A percentile compares a stretch with the other conserved stretches of the same genome.
Conservation (phyloP, 2,797 vertebrate genomes). For the Eulemur rubriventer region DNA sequence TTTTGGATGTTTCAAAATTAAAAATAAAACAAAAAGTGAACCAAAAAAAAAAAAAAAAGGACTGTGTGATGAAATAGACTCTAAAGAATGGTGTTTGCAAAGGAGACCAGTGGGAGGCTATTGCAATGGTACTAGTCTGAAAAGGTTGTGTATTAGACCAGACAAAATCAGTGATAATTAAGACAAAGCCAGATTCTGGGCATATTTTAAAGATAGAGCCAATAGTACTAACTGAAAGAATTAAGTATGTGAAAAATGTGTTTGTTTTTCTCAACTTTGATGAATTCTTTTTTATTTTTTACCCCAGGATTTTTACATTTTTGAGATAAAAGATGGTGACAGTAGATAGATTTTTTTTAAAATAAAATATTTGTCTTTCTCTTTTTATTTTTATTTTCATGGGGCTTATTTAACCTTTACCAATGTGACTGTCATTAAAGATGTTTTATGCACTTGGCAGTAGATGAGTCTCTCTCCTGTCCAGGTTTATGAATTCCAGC, state of each 20-base stretch:
- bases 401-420: constrained; percentile 34
- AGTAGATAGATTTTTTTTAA: constrained; percentile 7
- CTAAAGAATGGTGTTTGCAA: background rate
- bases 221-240: background rate
- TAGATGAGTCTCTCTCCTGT: background rate
- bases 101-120: background rate
- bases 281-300: background rate
- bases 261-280: background rate
- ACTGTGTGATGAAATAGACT: background rate
- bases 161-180: background rate
- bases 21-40: no score
- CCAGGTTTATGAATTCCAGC: constrained; percentile 44
- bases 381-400: constrained; percentile 10
- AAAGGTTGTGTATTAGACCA: background rate
- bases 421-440: constrained; percentile 49
- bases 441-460: constrained; percentile 7
- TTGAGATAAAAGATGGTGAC: background rate
- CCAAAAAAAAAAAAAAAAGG: no score
- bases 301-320: background rate
- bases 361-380: constrained; percentile 27
- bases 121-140: background rate
- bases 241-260: background rate
- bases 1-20: no score
- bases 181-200: background rate
- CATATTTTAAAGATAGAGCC: background rate